Evolutionary conservation across 2,113 vertebrate genomes (phyloP).

Genomic region (Scomber scombrus): DNA sequence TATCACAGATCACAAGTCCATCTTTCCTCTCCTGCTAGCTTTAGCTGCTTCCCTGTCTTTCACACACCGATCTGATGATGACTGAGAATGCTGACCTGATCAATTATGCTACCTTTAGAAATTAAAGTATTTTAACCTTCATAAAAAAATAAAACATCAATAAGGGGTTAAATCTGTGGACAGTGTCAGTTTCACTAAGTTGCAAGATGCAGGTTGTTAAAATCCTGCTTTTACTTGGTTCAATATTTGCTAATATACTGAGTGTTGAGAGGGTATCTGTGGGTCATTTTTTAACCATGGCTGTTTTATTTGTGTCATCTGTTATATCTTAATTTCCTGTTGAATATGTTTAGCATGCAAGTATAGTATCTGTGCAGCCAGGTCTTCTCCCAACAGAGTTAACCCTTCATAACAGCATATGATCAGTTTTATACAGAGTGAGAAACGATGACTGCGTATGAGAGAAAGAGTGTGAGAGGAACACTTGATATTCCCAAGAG

Average conservation of each 20-base stretch:
- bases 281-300: too few relatives aligned
- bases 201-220: background rate
- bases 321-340: too few relatives aligned
- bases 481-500: background rate
- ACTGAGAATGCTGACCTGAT: conserved; percentile 2
- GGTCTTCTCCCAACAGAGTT: background rate
- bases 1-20: background rate
- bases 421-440: background rate
- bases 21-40: conserved; percentile 3
- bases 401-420: background rate
- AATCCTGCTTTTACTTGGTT: background rate
- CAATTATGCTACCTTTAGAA: background rate
- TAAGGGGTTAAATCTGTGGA: too few relatives aligned
- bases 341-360: too few relatives aligned
- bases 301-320: too few relatives aligned
- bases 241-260: background rate
- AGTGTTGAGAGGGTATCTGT: background rate
- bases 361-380: background rate
- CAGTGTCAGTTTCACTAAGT: too few relatives aligned
- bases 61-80: conserved; percentile 18
- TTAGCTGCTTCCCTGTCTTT: conserved; percentile 1
- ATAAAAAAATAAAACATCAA: too few relatives aligned
- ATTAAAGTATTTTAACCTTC: background rate
- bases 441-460: background rate
- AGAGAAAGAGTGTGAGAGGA: background rate